These are phyloP conservation scores for Pampusana beccarii DNA, from an alignment of 2,113 vertebrate species.

Conservation along the genomic window DNA sequence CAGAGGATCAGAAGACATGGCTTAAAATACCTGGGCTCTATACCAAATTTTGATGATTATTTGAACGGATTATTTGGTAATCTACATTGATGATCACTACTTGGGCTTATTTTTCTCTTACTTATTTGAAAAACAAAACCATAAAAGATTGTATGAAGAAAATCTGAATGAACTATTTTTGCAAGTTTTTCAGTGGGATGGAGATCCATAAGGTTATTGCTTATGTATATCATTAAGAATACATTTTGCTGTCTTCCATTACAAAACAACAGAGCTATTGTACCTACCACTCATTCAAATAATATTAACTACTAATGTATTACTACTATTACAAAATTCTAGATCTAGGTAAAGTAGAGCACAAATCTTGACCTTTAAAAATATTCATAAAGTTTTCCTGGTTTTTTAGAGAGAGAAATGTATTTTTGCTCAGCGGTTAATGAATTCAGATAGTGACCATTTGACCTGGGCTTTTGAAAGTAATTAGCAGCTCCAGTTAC, in stretches of 20 bases:
- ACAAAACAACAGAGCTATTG: background rate
- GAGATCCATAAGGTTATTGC: background rate
- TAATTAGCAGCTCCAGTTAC: constrained; percentile 77
- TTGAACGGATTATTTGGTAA: background rate
- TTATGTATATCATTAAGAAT: background rate
- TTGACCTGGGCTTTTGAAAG: constrained; percentile 66
- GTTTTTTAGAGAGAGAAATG: background rate
- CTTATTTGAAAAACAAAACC: background rate
- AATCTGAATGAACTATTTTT: background rate
- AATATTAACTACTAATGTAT: background rate
- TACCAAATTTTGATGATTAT: background rate
- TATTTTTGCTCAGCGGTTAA: constrained; percentile 62
- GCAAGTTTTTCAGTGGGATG: background rate
- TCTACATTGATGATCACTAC: background rate
- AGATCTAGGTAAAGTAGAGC: background rate
- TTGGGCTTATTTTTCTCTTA: background rate
- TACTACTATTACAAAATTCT: background rate
- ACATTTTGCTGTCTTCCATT: background rate
- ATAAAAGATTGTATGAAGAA: background rate
- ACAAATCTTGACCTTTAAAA: constrained; percentile 37
- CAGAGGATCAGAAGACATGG: background rate
- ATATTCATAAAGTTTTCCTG: constrained; percentile 34
- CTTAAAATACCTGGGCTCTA: background rate
- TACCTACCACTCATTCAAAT: background rate
- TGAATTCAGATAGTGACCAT: constrained; percentile 65